These are phyloP conservation scores for Aspidapion aeneum DNA, from an alignment of 2,888 invertebrate genomes.

Conservation along the genomic window DNA sequence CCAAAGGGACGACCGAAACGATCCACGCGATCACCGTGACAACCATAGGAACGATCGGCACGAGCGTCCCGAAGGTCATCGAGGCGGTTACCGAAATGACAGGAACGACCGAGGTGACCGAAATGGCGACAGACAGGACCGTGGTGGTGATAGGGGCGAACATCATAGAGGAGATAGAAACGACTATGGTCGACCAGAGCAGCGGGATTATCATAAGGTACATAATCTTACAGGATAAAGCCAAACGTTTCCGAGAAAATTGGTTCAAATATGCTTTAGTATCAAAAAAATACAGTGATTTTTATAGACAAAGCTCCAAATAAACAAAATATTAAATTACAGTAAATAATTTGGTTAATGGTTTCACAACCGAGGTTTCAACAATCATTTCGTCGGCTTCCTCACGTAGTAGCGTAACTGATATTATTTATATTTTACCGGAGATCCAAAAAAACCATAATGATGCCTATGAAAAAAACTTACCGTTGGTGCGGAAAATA, in stretches of 20 bases:
- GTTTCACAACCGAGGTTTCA: no score
- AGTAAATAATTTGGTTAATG: no score
- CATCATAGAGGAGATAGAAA: slow-evolving; percentile 41
- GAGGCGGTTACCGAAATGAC: slow-evolving; percentile 24
- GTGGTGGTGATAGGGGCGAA: slow-evolving; percentile 28
- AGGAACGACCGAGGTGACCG: slow-evolving; percentile 32
- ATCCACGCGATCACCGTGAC: slow-evolving; percentile 30
- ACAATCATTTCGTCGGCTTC: no score
- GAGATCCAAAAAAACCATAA: no score
- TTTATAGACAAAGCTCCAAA: no score
- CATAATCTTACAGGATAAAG: neutral
- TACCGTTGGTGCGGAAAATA: no score
- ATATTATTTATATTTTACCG: no score
- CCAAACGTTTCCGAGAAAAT: neutral
- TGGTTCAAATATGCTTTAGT: no score
- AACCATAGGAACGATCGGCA: slow-evolving; percentile 31
- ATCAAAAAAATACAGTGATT: no score
- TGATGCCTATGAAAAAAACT: no score
- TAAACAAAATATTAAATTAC: no score
- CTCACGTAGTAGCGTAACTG: no score
- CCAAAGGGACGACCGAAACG: slow-evolving; percentile 30
- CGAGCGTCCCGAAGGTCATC: slow-evolving; percentile 25
- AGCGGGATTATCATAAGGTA: neutral
- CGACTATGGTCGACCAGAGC: neutral
- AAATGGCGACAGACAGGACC: slow-evolving; percentile 36